A percentile compares a stretch with the other conserved stretches of the same genome.
Evolutionary conservation across 2,113 vertebrate genomes (phyloP).

Genomic region (Mustelus asterias): DNA sequence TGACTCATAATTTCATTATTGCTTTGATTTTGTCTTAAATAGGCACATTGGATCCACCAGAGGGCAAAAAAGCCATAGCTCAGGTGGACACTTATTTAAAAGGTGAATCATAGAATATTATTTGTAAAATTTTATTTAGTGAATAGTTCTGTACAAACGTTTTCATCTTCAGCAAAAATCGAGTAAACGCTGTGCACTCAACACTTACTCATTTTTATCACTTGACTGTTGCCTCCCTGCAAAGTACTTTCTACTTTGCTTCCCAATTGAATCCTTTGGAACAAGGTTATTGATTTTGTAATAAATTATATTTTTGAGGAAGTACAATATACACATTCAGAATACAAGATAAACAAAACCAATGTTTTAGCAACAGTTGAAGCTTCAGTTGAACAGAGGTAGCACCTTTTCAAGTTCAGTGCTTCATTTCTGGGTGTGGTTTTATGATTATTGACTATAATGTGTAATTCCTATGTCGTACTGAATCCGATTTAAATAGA

Average conservation of each 20-base stretch:
- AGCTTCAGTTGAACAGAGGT: conserved; percentile 45
- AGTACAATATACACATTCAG: not conserved
- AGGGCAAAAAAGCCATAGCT: not conserved
- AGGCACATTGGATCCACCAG: not conserved
- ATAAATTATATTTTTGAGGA: not conserved
- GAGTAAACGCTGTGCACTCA: not conserved
- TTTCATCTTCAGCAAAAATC: not conserved
- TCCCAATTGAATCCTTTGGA: not conserved
- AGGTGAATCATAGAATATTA: not conserved
- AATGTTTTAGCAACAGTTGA: conserved; percentile 38
- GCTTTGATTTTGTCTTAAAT: not conserved
- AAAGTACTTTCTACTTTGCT: not conserved
- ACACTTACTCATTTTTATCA: not conserved
- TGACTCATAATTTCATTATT: not conserved
- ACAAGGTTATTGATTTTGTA: not conserved
- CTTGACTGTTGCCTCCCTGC: not conserved
- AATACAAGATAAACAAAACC: conserved; percentile 20
- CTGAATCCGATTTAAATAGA: not conserved
- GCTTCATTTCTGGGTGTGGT: conserved; percentile 41
- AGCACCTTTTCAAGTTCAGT: conserved; percentile 36
- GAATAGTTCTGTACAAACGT: not conserved
- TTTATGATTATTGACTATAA: conserved; percentile 39
- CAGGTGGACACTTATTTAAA: too few species aligned
- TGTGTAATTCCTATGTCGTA: not conserved
- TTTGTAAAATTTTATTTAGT: not conserved